phyloP scores from a whole-genome alignment of 2,113 vertebrate genomes.

The Donacobius atricapilla region DNA sequence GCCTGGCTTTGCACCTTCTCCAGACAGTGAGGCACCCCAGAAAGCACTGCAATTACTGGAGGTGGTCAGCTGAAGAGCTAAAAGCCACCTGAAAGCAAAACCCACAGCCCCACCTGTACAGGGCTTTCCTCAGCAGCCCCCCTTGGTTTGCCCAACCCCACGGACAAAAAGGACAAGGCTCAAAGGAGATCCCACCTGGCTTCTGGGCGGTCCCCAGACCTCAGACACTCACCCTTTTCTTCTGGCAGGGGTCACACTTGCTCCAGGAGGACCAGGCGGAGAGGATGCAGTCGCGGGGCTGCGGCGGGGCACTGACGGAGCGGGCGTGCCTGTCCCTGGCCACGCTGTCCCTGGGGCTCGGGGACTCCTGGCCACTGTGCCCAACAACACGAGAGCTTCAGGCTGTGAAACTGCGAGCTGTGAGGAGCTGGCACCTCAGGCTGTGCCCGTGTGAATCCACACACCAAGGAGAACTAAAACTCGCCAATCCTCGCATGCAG shows the following conservation, averaged over 20 bases:
- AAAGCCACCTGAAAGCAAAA: neutral
- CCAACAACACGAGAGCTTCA: neutral
- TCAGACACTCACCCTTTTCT: slow-evolving; percentile 80
- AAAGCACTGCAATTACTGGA: neutral
- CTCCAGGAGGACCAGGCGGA: slow-evolving; percentile 89
- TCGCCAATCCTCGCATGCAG: rapidly evolving
- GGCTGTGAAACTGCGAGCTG: neutral
- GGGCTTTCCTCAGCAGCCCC: rapidly evolving
- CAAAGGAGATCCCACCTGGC: neutral
- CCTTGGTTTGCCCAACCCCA: rapidly evolving
- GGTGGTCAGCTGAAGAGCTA: neutral
- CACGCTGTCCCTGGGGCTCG: slow-evolving; percentile 13
- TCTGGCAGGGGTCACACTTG: slow-evolving; percentile 84
- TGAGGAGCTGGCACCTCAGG: neutral
- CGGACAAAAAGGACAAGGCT: rapidly evolving
- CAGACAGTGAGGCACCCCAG: neutral
- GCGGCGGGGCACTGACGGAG: neutral
- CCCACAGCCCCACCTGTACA: rapidly evolving
- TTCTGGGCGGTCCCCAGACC: neutral
- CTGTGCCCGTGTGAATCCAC: neutral
- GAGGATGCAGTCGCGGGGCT: slow-evolving; percentile 79
- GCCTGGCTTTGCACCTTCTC: neutral
- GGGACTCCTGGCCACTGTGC: slow-evolving; percentile 23
- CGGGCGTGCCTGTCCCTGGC: neutral
- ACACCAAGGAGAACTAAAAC: rapidly evolving